Percentiles rank a stretch among this genome's conserved stretches.
Evolutionary conservation across 35 echinoderm and acorn worm species (phyloP).

Genomic region (Antedon bifida): DNA sequence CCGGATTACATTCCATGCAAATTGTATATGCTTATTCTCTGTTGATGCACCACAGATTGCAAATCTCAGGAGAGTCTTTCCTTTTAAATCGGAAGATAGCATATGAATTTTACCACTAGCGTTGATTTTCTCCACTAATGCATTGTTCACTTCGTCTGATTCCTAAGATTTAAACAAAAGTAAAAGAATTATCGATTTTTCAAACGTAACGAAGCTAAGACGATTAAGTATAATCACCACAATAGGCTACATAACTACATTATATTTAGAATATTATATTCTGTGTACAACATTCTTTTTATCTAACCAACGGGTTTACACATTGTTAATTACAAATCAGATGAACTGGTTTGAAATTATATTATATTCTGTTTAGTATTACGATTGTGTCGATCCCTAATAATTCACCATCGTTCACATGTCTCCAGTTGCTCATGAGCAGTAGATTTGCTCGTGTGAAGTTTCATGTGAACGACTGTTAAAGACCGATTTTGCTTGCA

Average conservation of each 20-base stretch:
- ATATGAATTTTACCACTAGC: slow-evolving; percentile 78
- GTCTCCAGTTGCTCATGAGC: too few species aligned
- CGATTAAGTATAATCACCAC: background rate
- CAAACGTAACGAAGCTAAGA: background rate
- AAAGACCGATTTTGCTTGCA: too few species aligned
- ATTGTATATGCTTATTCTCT: slow-evolving; percentile 40
- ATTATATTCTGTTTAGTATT: too few species aligned
- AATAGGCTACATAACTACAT: background rate
- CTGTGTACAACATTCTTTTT: too few species aligned
- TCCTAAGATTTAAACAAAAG: slow-evolving; percentile 36
- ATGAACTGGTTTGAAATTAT: too few species aligned
- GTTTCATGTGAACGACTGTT: too few species aligned
- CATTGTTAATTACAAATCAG: too few species aligned
- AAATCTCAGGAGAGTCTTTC: slow-evolving; percentile 50
- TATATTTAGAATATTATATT: background rate
- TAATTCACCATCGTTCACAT: too few species aligned
- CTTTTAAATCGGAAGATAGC: slow-evolving; percentile 45
- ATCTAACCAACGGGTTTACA: too few species aligned
- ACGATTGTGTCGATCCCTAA: too few species aligned
- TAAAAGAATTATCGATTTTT: background rate
- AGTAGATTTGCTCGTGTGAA: too few species aligned
- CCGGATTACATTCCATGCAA: slow-evolving; percentile 65
- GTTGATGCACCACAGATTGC: slow-evolving; percentile 55
- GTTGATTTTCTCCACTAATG: slow-evolving; percentile 46
- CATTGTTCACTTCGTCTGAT: slow-evolving; percentile 38